Conservation (phyloP, 2,113 vertebrate species). For the Gymnarchus niloticus region DNA sequence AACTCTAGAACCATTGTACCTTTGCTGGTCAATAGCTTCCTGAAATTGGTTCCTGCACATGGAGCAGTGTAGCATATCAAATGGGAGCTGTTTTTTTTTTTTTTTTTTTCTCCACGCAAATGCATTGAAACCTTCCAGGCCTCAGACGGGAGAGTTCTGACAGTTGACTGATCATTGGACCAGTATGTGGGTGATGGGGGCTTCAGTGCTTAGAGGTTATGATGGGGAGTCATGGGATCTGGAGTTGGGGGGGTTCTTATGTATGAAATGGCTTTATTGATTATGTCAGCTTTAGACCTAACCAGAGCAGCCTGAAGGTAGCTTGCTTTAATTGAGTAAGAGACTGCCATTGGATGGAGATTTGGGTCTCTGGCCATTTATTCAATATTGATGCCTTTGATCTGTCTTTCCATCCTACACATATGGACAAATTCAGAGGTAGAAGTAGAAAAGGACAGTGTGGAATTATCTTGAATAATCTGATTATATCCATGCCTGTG, state of each 20-base stretch:
- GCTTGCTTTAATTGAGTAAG: slow-evolving; percentile 41
- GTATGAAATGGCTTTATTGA: slow-evolving; percentile 31
- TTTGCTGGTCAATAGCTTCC: background rate
- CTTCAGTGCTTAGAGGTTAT: background rate
- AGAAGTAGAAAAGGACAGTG: background rate
- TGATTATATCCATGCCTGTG: background rate
- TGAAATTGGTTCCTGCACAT: background rate
- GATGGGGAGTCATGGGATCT: slow-evolving; percentile 3
- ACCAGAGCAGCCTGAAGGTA: slow-evolving; percentile 30
- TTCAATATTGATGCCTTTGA: background rate
- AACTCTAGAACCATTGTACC: background rate
- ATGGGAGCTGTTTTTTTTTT: background rate
- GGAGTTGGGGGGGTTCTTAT: slow-evolving; percentile 32
- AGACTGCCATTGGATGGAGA: slow-evolving; percentile 25
- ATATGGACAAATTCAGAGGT: background rate
- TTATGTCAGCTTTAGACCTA: slow-evolving; percentile 41
- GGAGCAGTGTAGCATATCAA: background rate
- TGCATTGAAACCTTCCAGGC: background rate
- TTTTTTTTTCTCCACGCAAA: too few species aligned
- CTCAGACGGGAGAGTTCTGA: background rate
- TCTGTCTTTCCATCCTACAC: background rate
- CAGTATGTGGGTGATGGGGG: background rate
- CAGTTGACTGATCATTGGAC: background rate
- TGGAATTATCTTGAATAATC: background rate
- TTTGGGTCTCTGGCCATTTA: background rate